These are phyloP conservation scores for Euthynnus affinis DNA, from an alignment of 2,797 vertebrate genomes.

Conservation along the genomic window DNA sequence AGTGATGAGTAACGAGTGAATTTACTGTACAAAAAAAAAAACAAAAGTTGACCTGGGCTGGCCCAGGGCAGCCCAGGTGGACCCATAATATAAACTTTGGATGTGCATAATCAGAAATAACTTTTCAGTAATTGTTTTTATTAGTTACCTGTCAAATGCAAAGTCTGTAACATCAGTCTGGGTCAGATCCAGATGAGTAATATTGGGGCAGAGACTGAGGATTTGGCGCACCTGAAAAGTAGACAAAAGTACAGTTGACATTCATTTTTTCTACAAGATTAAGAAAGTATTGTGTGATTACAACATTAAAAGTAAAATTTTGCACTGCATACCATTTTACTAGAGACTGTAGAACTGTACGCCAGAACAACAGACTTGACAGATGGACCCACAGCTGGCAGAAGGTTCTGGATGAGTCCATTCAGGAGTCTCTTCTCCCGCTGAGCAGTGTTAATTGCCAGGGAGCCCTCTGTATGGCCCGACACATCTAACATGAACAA, in stretches of 20 bases:
- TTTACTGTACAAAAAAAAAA: background rate
- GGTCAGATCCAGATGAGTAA: constrained; percentile 95
- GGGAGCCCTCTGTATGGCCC: constrained; percentile 77
- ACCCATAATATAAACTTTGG: background rate
- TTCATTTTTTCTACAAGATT: background rate
- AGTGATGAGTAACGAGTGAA: background rate
- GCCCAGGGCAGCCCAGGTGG: too few species aligned
- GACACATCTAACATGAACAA: constrained; percentile 86
- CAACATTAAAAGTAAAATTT: background rate
- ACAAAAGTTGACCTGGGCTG: background rate
- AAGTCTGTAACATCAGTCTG: constrained; percentile 95
- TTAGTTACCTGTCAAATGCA: constrained; percentile 94
- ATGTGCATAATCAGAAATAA: background rate
- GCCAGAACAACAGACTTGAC: constrained; percentile 95
- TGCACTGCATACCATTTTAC: constrained; percentile 92
- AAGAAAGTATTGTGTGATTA: background rate
- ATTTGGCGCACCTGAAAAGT: constrained; percentile 92
- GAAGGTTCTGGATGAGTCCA: constrained; percentile 93
- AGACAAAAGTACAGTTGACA: background rate
- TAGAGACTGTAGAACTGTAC: constrained; percentile 95
- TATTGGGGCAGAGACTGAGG: constrained; percentile 93
- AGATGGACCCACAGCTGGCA: constrained; percentile 91
- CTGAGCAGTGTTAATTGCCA: constrained; percentile 90
- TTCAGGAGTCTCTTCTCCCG: constrained; percentile 94
- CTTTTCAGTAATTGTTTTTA: background rate